Evolutionary conservation across 2,888 invertebrate species (phyloP), one percentile per base, ranked within the genome.

Genomic region (Nemapogon koenigi): DNA sequence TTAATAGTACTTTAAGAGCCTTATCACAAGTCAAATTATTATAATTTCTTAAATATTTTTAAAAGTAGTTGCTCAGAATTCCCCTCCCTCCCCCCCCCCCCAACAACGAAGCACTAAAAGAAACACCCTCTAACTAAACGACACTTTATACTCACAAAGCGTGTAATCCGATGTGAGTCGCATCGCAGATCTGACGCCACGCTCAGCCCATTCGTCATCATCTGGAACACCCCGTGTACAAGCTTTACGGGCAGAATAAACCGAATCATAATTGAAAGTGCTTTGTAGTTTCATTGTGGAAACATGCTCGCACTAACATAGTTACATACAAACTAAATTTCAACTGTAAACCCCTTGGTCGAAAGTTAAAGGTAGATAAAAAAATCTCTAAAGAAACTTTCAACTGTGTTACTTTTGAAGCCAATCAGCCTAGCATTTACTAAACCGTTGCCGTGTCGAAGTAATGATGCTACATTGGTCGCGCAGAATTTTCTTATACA

Each of bases 271-370:
- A 22, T 28, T 28, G 28, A 33, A 31, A 10, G 14, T 26, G 11
- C 6, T 6, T 32, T 32, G 8, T 4, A 3, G 17, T 29, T 31
- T 15, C 19, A 25, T 26, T 27, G 10, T 29, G 17, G 46, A 51
- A 51, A 51, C 51, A 51, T 42, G 47, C 46, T 43, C 37, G 18
- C 11, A 4, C 3, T 25, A 13, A 25, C 14, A 6, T 35, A 10
- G 7, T 33, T 2, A 30, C 30, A 13, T 8, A n/a, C 3, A 11
- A 14, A 19, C 19, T 22, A 3, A 19, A 19, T 33, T 33, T 19
- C 11, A 27, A 13, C 14, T 27, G 11, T 14, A 14, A 27, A 7
- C 11, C 11, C 27, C 6, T 13, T 13, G 27, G 27, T 13, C 11
- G 11, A 14, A 27, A n/a, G n/a, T n/a, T n/a, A n/a, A n/a, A n/a